phyloP scores from a whole-genome alignment of 2,888 invertebrate genomes.

The Sialis lutaria region DNA sequence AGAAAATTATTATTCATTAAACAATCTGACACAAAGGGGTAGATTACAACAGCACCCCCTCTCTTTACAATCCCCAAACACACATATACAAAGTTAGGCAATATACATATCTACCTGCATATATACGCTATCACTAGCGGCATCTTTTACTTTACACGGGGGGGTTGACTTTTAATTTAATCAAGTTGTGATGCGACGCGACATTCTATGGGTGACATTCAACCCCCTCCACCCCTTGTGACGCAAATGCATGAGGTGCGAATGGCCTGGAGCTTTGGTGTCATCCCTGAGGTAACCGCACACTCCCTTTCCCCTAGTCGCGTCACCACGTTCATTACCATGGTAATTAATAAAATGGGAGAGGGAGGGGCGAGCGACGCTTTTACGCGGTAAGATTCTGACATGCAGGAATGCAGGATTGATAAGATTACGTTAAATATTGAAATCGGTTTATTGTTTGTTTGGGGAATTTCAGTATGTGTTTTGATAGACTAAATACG shows the following conservation, averaged over 20 bases:
- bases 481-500: too few relatives aligned
- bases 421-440: too few relatives aligned
- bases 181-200: constrained; percentile 25
- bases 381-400: too few relatives aligned
- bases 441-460: too few relatives aligned
- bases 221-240: constrained; percentile 10
- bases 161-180: constrained; percentile 31
- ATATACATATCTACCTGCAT: too few relatives aligned
- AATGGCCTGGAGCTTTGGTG: constrained; percentile 20
- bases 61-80: not conserved
- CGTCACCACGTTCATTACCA: not conserved
- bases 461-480: too few relatives aligned
- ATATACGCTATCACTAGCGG: not conserved
- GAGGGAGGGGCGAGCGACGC: not conserved
- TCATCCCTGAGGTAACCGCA: constrained; percentile 1
- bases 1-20: too few relatives aligned
- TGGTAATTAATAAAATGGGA: constrained; percentile 21
- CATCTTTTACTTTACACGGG: not conserved
- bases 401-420: too few relatives aligned
- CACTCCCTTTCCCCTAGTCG: constrained; percentile 1
- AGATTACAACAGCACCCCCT: constrained; percentile 2
- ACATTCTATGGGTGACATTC: not conserved
- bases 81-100: too few relatives aligned
- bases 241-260: constrained; percentile 25
- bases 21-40: not conserved